These are phyloP conservation scores for Liasis olivaceus DNA, from an alignment of 2,797 vertebrate species.

Conservation along the genomic window DNA sequence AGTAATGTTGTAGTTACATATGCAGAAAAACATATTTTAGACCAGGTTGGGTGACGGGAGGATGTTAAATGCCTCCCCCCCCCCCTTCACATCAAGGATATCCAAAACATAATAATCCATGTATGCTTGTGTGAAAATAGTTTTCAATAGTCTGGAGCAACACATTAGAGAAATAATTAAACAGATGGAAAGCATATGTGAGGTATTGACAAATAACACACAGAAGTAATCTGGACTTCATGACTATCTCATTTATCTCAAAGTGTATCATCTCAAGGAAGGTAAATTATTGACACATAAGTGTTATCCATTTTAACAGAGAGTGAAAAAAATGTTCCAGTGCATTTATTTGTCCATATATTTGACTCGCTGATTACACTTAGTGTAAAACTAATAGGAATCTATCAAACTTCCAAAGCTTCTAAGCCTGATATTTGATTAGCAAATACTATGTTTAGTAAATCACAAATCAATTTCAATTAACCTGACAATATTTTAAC, in stretches of 20 bases:
- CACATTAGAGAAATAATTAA: constrained; percentile 54
- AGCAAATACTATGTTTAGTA: constrained; percentile 63
- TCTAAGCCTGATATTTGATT: constrained; percentile 51
- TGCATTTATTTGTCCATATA: constrained; percentile 32
- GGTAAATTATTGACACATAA: neutral
- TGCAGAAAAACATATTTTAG: neutral
- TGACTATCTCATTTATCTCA: neutral
- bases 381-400: constrained; percentile 24
- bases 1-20: constrained; percentile 16
- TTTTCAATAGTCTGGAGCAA: constrained; percentile 11
- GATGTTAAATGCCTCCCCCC: constrained; percentile 30
- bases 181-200: constrained; percentile 37
- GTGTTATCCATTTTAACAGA: constrained; percentile 23
- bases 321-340: constrained; percentile 15
- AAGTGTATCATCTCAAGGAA: constrained; percentile 27
- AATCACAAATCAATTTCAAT: constrained; percentile 72
- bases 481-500: constrained; percentile 73
- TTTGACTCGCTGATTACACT: constrained; percentile 29
- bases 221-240: neutral
- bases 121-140: neutral
- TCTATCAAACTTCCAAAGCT: constrained; percentile 33
- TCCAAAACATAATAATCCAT: constrained; percentile 21
- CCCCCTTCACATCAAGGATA: neutral
- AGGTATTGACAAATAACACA: constrained; percentile 24
- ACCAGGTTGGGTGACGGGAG: neutral